Base-by-base conservation (phyloP, 2,113 vertebrate genomes). In the Myotis davidii region DNA sequence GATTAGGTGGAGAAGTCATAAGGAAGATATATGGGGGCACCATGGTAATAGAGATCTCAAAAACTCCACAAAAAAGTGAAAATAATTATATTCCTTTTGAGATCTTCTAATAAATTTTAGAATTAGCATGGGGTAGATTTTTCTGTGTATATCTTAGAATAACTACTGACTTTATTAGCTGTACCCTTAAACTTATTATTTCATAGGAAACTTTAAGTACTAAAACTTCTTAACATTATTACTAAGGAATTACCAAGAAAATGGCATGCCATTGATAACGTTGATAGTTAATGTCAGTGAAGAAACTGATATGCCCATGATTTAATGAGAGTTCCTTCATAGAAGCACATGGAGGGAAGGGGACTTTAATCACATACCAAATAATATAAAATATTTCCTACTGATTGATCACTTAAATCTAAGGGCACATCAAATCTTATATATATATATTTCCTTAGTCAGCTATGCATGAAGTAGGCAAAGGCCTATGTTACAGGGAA, bases 361-460 rank as follows among this genome's bases (percentile, higher is more conserved):
- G 10, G 9, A 27, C 59, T 61, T 61, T 61, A 83, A 20, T 52
- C 64, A 54, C 4, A 94, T 3, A 3, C 7, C 54, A 64, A 79
- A 39, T 23, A 84, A 83, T 25, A 77, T 32, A 78, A 90, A 93
- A 97, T 25, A 37, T 90, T 82, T 74, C 76, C 84, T n/a, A 84
- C 6, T 65, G 25, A 90, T 13, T 70, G 32, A 42, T 32, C 21
- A 37, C 6, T 70, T 95, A 87, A 56, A 65, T 77, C 56, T 73
- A 93, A 90, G 11, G 6, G 10, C 50, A 32, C 6, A 39, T 48
- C 64, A 12, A 34, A 67, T 67, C 3, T 37, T 42, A 42, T 42
- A 5, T 42, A 42, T 42, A 6, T 42, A 42, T 42, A 67, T 39
- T 39, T 39, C 4, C 4, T 4, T 39, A 50, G 54, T 54, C 39